phyloP scores from a whole-genome alignment of 2,888 invertebrate genomes.

The Napeogenes inachia region DNA sequence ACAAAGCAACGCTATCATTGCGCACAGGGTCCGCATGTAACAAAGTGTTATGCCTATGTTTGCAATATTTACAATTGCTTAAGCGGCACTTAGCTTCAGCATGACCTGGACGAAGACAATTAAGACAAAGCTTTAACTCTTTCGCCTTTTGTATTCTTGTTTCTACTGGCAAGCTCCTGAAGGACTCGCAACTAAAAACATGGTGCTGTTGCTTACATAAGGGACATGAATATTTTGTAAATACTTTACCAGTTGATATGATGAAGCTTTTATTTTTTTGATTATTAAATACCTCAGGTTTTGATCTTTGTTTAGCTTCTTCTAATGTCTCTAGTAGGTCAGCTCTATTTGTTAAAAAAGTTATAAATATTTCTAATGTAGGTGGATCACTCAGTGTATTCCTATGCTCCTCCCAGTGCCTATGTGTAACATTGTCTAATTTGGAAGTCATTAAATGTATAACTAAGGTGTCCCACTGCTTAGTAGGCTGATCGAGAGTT shows the following conservation, averaged over 20 bases:
- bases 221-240: no score
- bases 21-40: constrained; percentile 21
- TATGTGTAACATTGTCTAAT: constrained; percentile 17
- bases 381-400: constrained; percentile 6
- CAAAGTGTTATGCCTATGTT: constrained; percentile 28
- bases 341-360: background rate
- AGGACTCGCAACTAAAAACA: constrained; percentile 21
- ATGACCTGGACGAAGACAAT: no score
- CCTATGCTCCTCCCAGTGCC: constrained; percentile 10
- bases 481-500: background rate
- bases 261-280: background rate
- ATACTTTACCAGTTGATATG: background rate
- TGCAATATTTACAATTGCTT: constrained; percentile 32
- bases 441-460: constrained; percentile 30
- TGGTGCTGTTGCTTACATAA: constrained; percentile 13
- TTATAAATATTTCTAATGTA: constrained; percentile 7
- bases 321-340: constrained; percentile 25
- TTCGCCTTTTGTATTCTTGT: constrained; percentile 14
- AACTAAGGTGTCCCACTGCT: background rate
- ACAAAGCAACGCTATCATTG: constrained; percentile 12
- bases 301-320: constrained; percentile 10
- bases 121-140: background rate
- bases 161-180: constrained; percentile 15
- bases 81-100: no score
- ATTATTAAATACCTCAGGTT: background rate